phyloP scores from a whole-genome alignment of 2,888 invertebrate genomes.

The Cephalotes varians region DNA sequence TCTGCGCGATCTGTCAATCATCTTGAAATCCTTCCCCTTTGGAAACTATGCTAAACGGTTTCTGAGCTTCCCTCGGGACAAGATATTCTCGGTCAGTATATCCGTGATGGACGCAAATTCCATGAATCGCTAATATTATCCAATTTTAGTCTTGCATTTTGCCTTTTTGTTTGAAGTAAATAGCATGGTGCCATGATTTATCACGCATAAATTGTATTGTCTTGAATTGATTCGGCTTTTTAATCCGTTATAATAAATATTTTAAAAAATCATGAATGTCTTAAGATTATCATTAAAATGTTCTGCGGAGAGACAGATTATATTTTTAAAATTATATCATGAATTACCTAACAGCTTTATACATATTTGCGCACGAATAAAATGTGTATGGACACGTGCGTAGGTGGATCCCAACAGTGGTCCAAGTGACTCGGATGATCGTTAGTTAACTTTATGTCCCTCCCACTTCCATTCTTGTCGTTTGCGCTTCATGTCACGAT shows the following conservation, averaged over 20 bases:
- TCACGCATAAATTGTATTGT: neutral
- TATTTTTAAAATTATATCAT: neutral
- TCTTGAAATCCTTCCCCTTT: conserved; percentile 29
- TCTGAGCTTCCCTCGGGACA: neutral
- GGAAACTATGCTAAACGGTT: conserved; percentile 41
- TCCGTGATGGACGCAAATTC: neutral
- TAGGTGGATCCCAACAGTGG: neutral
- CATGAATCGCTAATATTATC: neutral
- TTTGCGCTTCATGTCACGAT: conserved; percentile 41
- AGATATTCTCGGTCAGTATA: conserved; percentile 13
- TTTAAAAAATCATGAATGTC: neutral
- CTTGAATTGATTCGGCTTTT: neutral
- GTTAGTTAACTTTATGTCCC: conserved; percentile 30
- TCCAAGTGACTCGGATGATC: conserved; percentile 22
- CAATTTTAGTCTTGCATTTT: neutral
- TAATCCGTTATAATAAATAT: neutral
- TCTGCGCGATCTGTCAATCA: conserved; percentile 49
- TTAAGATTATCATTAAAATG: neutral
- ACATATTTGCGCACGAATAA: neutral
- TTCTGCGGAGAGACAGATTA: neutral
- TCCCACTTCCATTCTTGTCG: conserved; percentile 5
- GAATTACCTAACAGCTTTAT: neutral
- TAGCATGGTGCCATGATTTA: neutral
- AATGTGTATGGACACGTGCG: neutral
- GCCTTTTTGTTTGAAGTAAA: neutral